Percentiles rank a stretch among this genome's conserved stretches.
Evolutionary conservation across 2,797 vertebrate genomes (phyloP).

Genomic region (Netta rufina): DNA sequence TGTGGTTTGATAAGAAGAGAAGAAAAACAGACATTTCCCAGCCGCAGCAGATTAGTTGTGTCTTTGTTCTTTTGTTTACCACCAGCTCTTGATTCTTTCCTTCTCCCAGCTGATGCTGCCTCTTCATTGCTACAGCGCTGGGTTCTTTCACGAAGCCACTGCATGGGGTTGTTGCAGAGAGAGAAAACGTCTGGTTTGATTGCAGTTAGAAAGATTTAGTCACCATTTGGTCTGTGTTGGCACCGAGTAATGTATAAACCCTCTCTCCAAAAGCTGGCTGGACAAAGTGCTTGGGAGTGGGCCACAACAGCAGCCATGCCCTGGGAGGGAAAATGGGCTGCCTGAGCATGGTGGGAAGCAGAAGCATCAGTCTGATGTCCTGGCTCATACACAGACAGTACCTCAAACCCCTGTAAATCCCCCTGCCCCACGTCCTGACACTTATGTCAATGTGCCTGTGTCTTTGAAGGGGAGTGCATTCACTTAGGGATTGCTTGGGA

Average conservation of each 20-base stretch:
- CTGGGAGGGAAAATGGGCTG: background rate
- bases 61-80: background rate
- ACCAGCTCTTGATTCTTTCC: background rate
- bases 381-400: background rate
- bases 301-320: background rate
- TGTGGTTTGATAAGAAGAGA: constrained; percentile 30
- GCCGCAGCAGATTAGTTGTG: background rate
- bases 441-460: background rate
- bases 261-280: background rate
- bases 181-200: background rate
- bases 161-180: background rate
- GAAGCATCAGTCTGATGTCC: background rate
- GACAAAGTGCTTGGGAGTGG: background rate
- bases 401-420: background rate
- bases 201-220: background rate
- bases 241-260: background rate
- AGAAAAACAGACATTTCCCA: background rate
- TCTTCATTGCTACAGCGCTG: background rate
- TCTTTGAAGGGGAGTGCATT: background rate
- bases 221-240: background rate
- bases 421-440: rapidly evolving
- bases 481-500: background rate
- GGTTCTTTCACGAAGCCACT: background rate
- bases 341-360: background rate
- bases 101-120: background rate